A percentile compares a stretch with the other conserved stretches of the same genome.
These are phyloP conservation scores for Bombus turneri DNA, from an alignment of 1,140 invertebrate genomes.

Conservation along the genomic window DNA sequence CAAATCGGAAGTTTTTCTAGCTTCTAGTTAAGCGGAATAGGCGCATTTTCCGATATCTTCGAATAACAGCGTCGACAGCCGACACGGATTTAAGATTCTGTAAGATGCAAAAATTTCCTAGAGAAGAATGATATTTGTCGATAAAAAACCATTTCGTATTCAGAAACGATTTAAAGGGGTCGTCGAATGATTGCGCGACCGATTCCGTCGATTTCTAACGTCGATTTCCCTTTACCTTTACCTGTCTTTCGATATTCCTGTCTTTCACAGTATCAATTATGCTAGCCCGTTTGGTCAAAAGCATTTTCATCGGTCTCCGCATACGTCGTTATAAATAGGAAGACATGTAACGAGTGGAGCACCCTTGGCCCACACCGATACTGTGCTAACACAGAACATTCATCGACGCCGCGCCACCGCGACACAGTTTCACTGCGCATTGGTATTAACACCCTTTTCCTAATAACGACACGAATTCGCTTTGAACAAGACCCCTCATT, in stretches of 20 bases:
- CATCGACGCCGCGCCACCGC: not conserved
- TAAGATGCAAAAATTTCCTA: not conserved
- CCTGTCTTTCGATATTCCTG: not conserved
- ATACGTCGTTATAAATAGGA: constrained; percentile 44
- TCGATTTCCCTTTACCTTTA: not conserved
- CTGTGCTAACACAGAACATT: not conserved
- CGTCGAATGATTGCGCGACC: no score
- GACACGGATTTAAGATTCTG: no score
- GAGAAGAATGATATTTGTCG: not conserved
- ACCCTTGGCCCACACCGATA: not conserved
- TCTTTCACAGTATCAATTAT: constrained; percentile 17
- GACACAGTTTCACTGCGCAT: not conserved
- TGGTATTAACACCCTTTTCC: not conserved
- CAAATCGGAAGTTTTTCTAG: constrained; percentile 77
- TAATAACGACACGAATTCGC: not conserved
- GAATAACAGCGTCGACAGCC: not conserved
- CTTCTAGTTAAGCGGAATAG: no score
- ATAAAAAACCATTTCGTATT: not conserved
- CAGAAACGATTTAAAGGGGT: not conserved
- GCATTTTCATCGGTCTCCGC: constrained; percentile 50
- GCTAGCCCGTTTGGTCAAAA: constrained; percentile 30
- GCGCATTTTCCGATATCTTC: not conserved
- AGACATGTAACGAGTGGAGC: constrained; percentile 30
- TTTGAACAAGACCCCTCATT: no score
- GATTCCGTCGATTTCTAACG: not conserved